Conservation (phyloP, 2,113 vertebrate genomes). For the Chlorodrepanis virens region DNA sequence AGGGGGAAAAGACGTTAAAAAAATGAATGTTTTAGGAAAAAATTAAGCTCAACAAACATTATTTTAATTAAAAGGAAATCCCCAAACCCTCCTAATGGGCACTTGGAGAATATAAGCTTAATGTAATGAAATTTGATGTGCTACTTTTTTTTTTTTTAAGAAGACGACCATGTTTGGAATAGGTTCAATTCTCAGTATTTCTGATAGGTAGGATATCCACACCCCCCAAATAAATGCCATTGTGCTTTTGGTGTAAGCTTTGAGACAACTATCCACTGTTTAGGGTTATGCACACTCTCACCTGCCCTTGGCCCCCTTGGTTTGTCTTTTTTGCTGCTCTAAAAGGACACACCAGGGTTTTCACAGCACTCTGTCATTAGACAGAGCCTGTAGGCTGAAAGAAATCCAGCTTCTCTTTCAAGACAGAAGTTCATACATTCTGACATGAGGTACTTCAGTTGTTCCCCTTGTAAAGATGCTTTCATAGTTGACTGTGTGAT, state of each 20-base stretch:
- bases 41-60: slow-evolving; percentile 44
- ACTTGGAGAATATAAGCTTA: slow-evolving; percentile 51
- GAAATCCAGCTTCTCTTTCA: not conserved
- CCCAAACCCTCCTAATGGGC: slow-evolving; percentile 27
- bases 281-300: not conserved
- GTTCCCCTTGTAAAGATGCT: not conserved
- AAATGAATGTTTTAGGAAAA: slow-evolving; percentile 52
- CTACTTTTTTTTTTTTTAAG: not conserved
- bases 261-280: not conserved
- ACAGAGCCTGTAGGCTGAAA: not conserved
- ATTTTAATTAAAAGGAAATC: slow-evolving; percentile 67
- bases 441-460: not conserved
- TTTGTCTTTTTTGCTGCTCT: not conserved
- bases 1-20: slow-evolving; percentile 27
- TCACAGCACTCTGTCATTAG: not conserved
- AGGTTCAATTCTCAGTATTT: not conserved
- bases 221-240: not conserved
- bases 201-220: not conserved
- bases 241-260: not conserved
- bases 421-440: not conserved
- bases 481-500: not conserved
- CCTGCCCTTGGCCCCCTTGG: not conserved
- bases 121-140: slow-evolving; percentile 15
- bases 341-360: not conserved
- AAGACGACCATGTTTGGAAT: not conserved